These are phyloP conservation scores for Stomatorhinus walkeri DNA, from an alignment of 2,797 vertebrate genomes.

Conservation along the genomic window DNA sequence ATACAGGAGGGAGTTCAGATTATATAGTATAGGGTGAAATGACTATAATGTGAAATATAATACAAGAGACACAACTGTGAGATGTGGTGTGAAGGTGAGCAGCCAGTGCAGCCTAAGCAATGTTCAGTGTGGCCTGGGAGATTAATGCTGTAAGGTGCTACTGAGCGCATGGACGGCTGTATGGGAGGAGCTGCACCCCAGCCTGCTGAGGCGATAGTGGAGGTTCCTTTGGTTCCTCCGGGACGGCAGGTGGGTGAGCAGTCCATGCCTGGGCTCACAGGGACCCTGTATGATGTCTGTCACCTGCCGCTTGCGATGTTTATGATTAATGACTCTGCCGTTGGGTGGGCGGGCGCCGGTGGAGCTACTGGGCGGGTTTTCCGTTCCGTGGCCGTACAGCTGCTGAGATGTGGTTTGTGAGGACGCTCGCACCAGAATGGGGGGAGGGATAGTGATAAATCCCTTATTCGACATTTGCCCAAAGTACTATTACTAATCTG, in stretches of 20 bases:
- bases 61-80: neutral
- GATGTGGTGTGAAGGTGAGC: neutral
- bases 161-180: neutral
- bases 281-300: neutral
- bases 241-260: neutral
- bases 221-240: neutral
- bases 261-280: neutral
- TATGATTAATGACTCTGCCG: neutral
- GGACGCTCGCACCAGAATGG: neutral
- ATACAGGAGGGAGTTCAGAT: neutral
- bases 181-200: neutral
- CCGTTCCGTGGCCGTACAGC: neutral
- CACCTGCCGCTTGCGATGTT: neutral
- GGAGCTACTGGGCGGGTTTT: neutral
- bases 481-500: neutral
- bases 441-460: neutral
- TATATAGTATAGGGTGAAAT: neutral
- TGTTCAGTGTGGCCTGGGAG: neutral
- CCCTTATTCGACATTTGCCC: neutral
- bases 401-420: neutral
- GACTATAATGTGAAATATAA: neutral
- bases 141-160: neutral
- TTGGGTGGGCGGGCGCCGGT: neutral
- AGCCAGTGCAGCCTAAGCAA: neutral
- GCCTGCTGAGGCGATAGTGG: neutral